A percentile compares a stretch with the other conserved stretches of the same genome.
phyloP scores from a whole-genome alignment of 2,797 vertebrate species.

The Enteromius treurensis region DNA sequence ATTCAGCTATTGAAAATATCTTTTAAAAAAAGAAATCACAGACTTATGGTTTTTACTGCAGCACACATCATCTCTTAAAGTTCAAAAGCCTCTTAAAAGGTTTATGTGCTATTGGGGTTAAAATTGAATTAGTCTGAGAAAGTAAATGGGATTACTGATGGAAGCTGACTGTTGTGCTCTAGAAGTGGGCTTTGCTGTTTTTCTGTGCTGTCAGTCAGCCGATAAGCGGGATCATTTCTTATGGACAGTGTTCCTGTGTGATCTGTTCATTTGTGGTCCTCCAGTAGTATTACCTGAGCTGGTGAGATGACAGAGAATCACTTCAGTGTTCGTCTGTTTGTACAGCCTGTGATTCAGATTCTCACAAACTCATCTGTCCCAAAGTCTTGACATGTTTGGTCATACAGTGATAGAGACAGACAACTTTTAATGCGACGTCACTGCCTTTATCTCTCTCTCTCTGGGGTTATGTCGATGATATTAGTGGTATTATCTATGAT shows the following conservation, averaged over 20 bases:
- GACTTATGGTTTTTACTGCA: neutral
- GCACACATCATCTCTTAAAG: neutral
- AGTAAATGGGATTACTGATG: neutral
- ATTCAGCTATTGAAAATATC: neutral
- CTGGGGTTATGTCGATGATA: slow-evolving; percentile 49
- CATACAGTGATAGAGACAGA: slow-evolving; percentile 24
- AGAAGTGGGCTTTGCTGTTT: neutral
- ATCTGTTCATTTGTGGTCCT: slow-evolving; percentile 24
- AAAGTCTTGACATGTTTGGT: slow-evolving; percentile 18
- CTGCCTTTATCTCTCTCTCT: slow-evolving; percentile 55
- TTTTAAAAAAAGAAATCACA: neutral
- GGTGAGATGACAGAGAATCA: slow-evolving; percentile 14
- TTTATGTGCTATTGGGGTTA: neutral
- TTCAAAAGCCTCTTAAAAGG: neutral
- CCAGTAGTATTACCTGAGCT: slow-evolving; percentile 9
- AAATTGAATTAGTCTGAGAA: slow-evolving; percentile 25
- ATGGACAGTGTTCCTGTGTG: slow-evolving; percentile 27
- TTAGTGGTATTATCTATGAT: slow-evolving; percentile 46
- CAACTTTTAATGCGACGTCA: slow-evolving; percentile 47
- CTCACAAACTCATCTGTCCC: slow-evolving; percentile 31
- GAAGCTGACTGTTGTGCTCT: slow-evolving; percentile 1
- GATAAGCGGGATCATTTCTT: neutral
- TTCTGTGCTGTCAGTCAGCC: neutral
- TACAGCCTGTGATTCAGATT: slow-evolving; percentile 28
- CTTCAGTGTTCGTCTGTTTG: slow-evolving; percentile 9